A percentile compares a stretch with the other conserved stretches of the same genome.
Conservation (phyloP, 2,888 invertebrate genomes). For the Agapetus fuscipes region DNA sequence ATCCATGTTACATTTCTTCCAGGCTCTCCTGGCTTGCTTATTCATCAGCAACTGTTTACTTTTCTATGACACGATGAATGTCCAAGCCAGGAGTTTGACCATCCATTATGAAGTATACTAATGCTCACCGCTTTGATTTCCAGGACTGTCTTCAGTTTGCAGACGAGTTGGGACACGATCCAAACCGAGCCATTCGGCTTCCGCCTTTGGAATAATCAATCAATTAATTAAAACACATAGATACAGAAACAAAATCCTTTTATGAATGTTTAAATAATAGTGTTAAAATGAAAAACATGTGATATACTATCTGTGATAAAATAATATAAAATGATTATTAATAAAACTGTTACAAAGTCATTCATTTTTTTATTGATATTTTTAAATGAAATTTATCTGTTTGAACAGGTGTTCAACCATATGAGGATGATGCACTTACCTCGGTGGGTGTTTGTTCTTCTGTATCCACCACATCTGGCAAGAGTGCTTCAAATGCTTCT, state of each 20-base stretch:
- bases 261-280: conserved; percentile 21
- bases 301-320: too few species aligned
- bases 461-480: conserved; percentile 43
- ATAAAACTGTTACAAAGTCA: too few species aligned
- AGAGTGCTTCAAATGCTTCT: conserved; percentile 27
- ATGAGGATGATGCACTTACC: too few species aligned
- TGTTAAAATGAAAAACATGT: too few species aligned
- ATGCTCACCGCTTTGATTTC: conserved; percentile 46
- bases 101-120: conserved; percentile 7
- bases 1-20: not conserved
- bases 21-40: not conserved
- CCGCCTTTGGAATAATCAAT: conserved; percentile 35
- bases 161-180: conserved; percentile 57
- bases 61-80: conserved; percentile 2
- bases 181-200: conserved; percentile 52
- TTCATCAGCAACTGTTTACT: too few species aligned
- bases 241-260: not conserved
- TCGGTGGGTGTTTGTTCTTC: conserved; percentile 44
- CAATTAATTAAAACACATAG: conserved; percentile 1
- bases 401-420: too few species aligned
- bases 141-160: conserved; percentile 46
- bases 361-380: too few species aligned
- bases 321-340: too few species aligned
- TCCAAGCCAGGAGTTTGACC: conserved; percentile 7
- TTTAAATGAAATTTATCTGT: too few species aligned